Evolutionary conservation across 2,888 invertebrate genomes (phyloP), one percentile per base, ranked within the genome.

Genomic region (Acanthosepion pharaonis): DNA sequence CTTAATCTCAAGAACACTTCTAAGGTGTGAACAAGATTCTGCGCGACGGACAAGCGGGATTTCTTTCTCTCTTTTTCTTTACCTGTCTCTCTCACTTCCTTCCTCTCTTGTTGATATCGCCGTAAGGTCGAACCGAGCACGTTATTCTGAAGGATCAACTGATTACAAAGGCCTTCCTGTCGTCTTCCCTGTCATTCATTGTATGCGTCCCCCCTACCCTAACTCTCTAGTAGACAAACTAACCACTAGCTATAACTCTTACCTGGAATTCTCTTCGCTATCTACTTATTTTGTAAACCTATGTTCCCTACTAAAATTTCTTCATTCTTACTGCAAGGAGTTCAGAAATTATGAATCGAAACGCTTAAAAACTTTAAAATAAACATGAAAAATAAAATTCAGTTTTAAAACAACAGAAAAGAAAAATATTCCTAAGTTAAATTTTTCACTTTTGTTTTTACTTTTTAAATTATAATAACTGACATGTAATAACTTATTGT

Each of bases 71-170:
- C n/a, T 33, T 11, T 33, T 18, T 23, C 18, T 6, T n/a, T 18
- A 8, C 53, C 11, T n/a, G 15, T 49, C 93, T 53, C n/a, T 49
- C 53, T 49, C 53, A 51, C 93, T 93, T 93, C 93, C 93, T 78
- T 78, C 78, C 53, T 53, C 33, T 93, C 49, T 93, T 93, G 93
- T 93, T 93, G 93, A 93, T 93, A 93, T 93, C 18, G 93, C 93
- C 93, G 93, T 93, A 53, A 93, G 93, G 93, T 93, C 93, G 53
- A 51, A 53, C 48, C 93, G 18, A 49, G 51, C 92, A 49, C 51
- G 53, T n/a, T 49, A 23, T 93, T 93, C 51, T 51, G 18, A 93
- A 53, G 51, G 53, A 93, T 93, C 51, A 53, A 93, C 49, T 93
- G 93, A 49, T 93, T 93, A 93, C 93, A 93, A 93, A 93, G 93